Percentiles rank a stretch among this genome's conserved stretches.
Evolutionary conservation across 2,113 vertebrate species (phyloP).

Genomic region (Oxygymnocypris stewartii): DNA sequence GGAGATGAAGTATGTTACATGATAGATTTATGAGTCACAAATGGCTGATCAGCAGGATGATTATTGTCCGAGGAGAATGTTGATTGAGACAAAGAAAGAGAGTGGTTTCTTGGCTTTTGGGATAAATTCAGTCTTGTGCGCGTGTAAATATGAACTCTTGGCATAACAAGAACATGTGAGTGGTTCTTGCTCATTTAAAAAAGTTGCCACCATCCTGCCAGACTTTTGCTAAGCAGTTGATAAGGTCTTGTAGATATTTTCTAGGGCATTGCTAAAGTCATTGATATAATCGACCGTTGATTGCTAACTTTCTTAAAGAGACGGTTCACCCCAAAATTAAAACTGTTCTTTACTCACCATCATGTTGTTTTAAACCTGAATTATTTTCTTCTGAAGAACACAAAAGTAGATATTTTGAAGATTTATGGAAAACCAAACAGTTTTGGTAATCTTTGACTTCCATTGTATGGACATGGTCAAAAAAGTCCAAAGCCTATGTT

Average conservation of each 20-base stretch:
- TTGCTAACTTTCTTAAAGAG: neutral
- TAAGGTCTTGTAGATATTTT: neutral
- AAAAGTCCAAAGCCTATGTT: neutral
- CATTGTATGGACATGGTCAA: neutral
- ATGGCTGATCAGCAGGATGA: constrained; percentile 48
- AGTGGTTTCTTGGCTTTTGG: constrained; percentile 47
- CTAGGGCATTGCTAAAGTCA: neutral
- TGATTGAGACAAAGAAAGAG: constrained; percentile 55
- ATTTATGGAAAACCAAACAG: neutral
- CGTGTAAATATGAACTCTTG: neutral
- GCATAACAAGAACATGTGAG: too few species aligned
- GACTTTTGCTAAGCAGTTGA: neutral
- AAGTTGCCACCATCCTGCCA: neutral
- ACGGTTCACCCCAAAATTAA: neutral
- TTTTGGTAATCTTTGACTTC: neutral
- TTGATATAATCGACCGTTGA: neutral
- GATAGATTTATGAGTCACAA: constrained; percentile 48
- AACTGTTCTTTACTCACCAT: neutral
- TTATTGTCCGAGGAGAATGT: constrained; percentile 29
- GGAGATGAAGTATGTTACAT: constrained; percentile 44
- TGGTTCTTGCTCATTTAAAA: neutral
- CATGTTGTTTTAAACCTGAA: neutral
- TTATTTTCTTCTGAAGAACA: neutral
- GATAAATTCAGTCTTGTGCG: neutral
- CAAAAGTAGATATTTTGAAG: neutral